Base-by-base conservation (phyloP, 2,797 vertebrate genomes). In the Halcyon chelicuti region DNA sequence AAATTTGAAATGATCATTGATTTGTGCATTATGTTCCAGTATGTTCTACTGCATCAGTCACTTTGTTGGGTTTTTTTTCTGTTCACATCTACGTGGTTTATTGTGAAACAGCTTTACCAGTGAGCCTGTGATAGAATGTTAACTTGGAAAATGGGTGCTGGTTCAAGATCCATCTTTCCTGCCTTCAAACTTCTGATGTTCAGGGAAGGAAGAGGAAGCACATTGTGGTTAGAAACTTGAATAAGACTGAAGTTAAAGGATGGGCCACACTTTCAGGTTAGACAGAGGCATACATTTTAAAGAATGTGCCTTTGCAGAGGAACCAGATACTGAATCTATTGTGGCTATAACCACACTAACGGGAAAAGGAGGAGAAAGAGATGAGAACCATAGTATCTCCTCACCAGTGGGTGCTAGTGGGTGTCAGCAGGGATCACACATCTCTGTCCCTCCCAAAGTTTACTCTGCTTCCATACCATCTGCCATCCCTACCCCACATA, bases 1-100 rank as follows among this genome's bases (percentile, higher is more conserved):
- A 88, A 78, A 93, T 96, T 79, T 79, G 61, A 94, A 94, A 87
- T 63, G 51, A 86, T 78, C 70, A 62, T 81, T 93, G 91, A 90
- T 94, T 94, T 94, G 62, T 93, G 78, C 79, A 39, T 91, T 92
- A 58, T 75, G 75, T 94, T 94, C 49, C 78, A 74, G 68, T 78
- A 49, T 28, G 28, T 91, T 91, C 52, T 92, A 44, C 52, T 73
- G 47, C 63, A 71, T 76, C 80, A 88, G 67, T n/a, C 2, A 6
- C 47, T 90, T 79, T 90, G 86, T 42, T 42, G 42, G 7, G 67
- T 85, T 93, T 95, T 37, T 52, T 85, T 95, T 96, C 90, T 93
- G 78, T 82, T 57, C 79, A 51, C 5, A 1, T 86, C 86, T 81
- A 10, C 19, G 17, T 79, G 75, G 86, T 94, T 86, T 88, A 76